Conservation (phyloP, 2,888 invertebrate species). For the Unio pictorum region DNA sequence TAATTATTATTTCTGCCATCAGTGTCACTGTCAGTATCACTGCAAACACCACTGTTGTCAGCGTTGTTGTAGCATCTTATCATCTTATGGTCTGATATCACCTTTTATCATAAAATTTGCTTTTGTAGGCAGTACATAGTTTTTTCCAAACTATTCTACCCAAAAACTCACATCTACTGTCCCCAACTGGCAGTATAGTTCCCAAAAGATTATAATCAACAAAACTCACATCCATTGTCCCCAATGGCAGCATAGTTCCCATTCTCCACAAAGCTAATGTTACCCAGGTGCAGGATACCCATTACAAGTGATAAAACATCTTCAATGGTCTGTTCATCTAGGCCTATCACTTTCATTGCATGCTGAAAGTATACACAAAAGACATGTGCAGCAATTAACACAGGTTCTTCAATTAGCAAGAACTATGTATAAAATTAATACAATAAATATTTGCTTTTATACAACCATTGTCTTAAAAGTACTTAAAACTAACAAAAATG, state of each 20-base stretch:
- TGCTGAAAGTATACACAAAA: conserved; percentile 63
- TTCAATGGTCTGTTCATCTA: conserved; percentile 74
- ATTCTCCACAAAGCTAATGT: conserved; percentile 76
- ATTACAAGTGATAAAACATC: conserved; percentile 77
- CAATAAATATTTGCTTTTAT: not conserved
- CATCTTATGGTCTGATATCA: too few relatives aligned
- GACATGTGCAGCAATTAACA: not conserved
- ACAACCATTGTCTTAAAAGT: too few relatives aligned
- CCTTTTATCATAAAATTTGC: too few relatives aligned
- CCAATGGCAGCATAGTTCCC: conserved; percentile 76
- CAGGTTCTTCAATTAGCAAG: not conserved
- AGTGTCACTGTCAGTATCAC: too few relatives aligned
- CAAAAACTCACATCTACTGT: conserved; percentile 75
- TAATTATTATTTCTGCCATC: too few relatives aligned
- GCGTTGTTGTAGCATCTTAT: too few relatives aligned
- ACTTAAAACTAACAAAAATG: too few relatives aligned
- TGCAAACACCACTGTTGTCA: too few relatives aligned
- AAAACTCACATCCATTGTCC: conserved; percentile 75
- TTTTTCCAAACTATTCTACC: too few relatives aligned
- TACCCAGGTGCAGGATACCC: conserved; percentile 79
- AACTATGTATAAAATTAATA: not conserved
- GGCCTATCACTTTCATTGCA: conserved; percentile 79
- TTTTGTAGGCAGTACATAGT: too few relatives aligned
- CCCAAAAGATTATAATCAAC: conserved; percentile 45
- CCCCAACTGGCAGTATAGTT: conserved; percentile 76